phyloP scores from a whole-genome alignment of 2,888 invertebrate genomes.

The Helobdella robusta region DNA sequence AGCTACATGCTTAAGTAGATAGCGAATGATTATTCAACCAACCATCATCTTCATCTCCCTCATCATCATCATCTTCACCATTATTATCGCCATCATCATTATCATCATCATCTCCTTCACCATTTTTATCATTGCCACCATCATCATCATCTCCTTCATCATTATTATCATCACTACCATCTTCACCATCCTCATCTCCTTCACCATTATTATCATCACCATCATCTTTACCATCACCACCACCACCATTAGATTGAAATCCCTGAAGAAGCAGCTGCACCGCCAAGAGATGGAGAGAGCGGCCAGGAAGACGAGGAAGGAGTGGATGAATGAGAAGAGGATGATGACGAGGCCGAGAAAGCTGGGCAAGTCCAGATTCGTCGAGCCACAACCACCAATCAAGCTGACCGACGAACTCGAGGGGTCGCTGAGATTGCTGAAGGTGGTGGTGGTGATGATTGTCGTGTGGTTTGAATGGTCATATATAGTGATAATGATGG shows the following conservation, averaged over 20 bases:
- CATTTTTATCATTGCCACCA: no score
- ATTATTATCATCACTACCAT: no score
- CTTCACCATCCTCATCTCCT: no score
- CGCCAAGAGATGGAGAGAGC: constrained; percentile 10
- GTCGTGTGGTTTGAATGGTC: neutral
- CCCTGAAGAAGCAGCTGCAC: neutral
- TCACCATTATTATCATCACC: no score
- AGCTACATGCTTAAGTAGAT: no score
- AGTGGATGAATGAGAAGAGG: neutral
- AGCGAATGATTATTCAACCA: no score
- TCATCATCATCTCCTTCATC: no score
- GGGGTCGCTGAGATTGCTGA: constrained; percentile 2
- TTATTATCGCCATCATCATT: no score
- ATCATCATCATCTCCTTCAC: constrained; percentile 3
- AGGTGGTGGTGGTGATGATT: constrained; percentile 5
- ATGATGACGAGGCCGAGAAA: constrained; percentile 6
- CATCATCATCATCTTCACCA: no score
- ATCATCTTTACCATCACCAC: no score
- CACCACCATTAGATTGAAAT: constrained; percentile 3
- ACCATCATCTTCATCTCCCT: no score
- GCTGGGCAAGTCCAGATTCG: constrained; percentile 14
- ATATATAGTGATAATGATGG: neutral
- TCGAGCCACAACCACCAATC: constrained; percentile 9
- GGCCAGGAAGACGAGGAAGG: neutral
- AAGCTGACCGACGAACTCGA: constrained; percentile 21